Conservation (phyloP, 53 echinoderm and acorn worm species). For the Astropecten irregularis region DNA sequence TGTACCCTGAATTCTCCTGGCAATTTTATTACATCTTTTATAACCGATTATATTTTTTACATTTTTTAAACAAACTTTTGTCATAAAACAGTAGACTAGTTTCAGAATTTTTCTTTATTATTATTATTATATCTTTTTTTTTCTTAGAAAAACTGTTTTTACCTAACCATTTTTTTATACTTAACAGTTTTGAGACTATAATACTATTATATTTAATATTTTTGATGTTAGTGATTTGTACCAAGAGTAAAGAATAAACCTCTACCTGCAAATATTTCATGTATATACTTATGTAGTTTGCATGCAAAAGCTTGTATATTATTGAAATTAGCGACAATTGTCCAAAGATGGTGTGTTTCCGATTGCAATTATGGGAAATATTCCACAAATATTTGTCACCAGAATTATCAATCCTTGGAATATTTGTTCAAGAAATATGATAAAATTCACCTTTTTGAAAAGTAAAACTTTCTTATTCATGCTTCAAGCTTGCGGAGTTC, state of each 20-base stretch:
- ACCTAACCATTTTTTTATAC: not conserved
- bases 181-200: not conserved
- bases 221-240: not conserved
- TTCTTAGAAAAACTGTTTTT: conserved; percentile 16
- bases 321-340: too few relatives aligned
- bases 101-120: not conserved
- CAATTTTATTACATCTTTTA: not conserved
- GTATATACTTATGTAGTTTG: not conserved
- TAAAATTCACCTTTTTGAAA: too few relatives aligned
- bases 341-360: too few relatives aligned
- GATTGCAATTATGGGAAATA: too few relatives aligned
- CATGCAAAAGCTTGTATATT: not conserved
- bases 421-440: too few relatives aligned
- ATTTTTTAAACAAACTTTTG: too few relatives aligned
- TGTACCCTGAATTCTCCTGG: conserved; percentile 29
- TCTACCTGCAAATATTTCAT: not conserved
- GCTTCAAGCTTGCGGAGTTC: too few relatives aligned
- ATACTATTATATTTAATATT: conserved; percentile 1
- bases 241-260: not conserved
- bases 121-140: not conserved
- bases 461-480: too few relatives aligned
- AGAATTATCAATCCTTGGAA: too few relatives aligned
- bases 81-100: conserved; percentile 10
- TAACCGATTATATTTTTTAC: too few relatives aligned
- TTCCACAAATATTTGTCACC: too few relatives aligned